These are phyloP conservation scores for Acanthiza pusilla DNA, from an alignment of 2,797 vertebrate genomes.

Conservation along the genomic window DNA sequence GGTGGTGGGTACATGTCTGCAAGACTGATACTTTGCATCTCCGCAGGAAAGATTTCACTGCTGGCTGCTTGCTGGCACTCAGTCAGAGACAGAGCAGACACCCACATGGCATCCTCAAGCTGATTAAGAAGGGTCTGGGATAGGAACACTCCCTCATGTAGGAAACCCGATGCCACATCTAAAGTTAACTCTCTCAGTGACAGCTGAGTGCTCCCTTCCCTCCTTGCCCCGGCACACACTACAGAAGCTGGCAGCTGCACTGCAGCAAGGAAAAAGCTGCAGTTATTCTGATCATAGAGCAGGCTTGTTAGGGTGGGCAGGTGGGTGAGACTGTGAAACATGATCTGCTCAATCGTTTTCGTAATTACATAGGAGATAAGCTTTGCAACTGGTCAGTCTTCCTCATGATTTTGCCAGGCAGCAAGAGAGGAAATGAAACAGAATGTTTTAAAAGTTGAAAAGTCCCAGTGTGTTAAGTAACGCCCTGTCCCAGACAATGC, in stretches of 20 bases:
- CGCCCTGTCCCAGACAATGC: neutral
- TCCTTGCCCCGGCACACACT: neutral
- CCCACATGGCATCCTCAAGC: neutral
- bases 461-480: neutral
- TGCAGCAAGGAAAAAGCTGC: neutral
- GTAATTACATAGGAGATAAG: neutral
- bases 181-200: neutral
- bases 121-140: neutral
- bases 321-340: neutral
- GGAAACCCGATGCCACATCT: neutral
- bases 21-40: neutral
- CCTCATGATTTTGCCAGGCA: neutral
- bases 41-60: neutral
- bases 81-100: neutral
- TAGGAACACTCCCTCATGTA: neutral
- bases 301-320: neutral
- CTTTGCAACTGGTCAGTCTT: neutral
- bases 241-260: neutral
- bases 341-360: neutral
- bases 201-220: neutral
- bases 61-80: neutral
- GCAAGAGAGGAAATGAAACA: constrained; percentile 1
- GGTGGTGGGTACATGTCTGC: neutral
- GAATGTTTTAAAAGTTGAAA: neutral
- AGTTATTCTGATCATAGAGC: neutral